Base-by-base conservation (phyloP, 1,140 invertebrate species). In the Microplitis mediator region DNA sequence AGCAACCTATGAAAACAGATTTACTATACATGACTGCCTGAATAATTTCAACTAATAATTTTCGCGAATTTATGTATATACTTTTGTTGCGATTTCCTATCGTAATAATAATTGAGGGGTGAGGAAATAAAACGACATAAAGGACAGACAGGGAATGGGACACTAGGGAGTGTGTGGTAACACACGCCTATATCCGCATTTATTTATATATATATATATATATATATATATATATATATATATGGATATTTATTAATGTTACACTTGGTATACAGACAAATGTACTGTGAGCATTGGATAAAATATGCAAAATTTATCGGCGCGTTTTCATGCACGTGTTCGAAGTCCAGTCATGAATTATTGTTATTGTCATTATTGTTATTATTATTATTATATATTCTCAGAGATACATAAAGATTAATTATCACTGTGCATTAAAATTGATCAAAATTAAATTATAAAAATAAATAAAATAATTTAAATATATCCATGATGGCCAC, bases 271-370 rank as follows among this genome's bases (percentile, higher is more conserved):
- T 13, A 56, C n/a, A 39, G 13, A 62, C 31, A 58, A 63, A 74
- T 58, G 77, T 71, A 77, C 78, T 78, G 75, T 80, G 76, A 79
- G 68, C 74, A 69, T 73, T 14, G 36, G 77, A 82, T 79, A 79
- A 81, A 80, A 77, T 81, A 80, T 81, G 76, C 79, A 71, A 71
- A 79, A 82, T 82, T 81, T 79, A 82, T 82, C 75, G 76, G 67
- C 50, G 62, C 61, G 61, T 61, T 66, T 52, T 32, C 51, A 63
- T 63, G 39, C 36, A 52, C n/a, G 23, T 64, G 61, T 52, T 71
- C 31, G 16, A 35, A 8, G 61, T 51, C 50, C 39, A 63, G 62
- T 45, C 52, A 71, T 63, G 51, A 63, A 71, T 64, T 51, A 51
- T 72, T 67, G 51, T 61, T 23, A 36, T 66, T 54, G 50, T 61